A percentile compares a stretch with the other conserved stretches of the same genome.
Evolutionary conservation across 2,113 vertebrate genomes (phyloP).

Genomic region (Syngnathus scovelli): DNA sequence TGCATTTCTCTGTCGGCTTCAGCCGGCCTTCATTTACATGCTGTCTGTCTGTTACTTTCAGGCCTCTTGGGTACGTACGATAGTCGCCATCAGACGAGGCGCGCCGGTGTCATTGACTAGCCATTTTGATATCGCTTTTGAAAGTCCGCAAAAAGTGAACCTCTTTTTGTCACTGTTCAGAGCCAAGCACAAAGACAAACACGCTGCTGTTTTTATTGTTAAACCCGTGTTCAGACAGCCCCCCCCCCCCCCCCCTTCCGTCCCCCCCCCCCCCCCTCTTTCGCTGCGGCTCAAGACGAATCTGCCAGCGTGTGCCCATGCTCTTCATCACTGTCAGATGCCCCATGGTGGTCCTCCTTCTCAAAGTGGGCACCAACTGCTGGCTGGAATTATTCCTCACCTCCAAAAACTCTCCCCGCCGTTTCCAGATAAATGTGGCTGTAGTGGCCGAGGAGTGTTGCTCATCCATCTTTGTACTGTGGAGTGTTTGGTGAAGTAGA

Average conservation of each 20-base stretch:
- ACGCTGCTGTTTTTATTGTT: constrained; percentile 57
- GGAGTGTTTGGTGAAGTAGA: constrained; percentile 53
- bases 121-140: constrained; percentile 40
- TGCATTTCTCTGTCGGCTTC: constrained; percentile 51
- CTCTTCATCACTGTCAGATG: constrained; percentile 82
- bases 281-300: constrained; percentile 73
- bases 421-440: constrained; percentile 89
- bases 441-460: constrained; percentile 74
- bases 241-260: constrained; percentile 18
- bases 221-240: constrained; percentile 50
- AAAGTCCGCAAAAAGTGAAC: constrained; percentile 42
- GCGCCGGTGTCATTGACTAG: too few relatives aligned
- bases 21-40: constrained; percentile 47
- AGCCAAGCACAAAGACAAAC: constrained; percentile 52
- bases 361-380: constrained; percentile 81
- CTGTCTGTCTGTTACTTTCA: constrained; percentile 53
- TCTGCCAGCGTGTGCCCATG: constrained; percentile 74
- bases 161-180: constrained; percentile 23
- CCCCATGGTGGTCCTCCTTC: constrained; percentile 77
- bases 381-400: constrained; percentile 84
- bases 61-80: constrained; percentile 21
- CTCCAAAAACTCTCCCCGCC: constrained; percentile 77
- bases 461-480: constrained; percentile 80
- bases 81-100: constrained; percentile 48
- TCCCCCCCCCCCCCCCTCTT: constrained; percentile 23